These are phyloP conservation scores for rat (Rattus norvegicus) DNA, from an alignment of 2,113 vertebrate genomes.

Conservation along the genomic window DNA sequence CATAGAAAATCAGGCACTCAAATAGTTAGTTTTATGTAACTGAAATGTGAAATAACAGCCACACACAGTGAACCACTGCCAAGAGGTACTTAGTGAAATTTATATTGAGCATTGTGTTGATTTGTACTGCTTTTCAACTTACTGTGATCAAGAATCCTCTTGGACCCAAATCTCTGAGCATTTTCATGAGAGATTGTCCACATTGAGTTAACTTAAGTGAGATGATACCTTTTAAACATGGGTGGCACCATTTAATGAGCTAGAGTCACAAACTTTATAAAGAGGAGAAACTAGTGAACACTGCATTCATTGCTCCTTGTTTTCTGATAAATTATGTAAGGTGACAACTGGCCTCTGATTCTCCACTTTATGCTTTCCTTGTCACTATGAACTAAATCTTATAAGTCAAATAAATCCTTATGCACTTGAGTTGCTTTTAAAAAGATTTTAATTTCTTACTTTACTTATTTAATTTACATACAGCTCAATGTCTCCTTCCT, in stretches of 20 bases:
- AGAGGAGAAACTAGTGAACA: background rate
- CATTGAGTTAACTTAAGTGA: background rate
- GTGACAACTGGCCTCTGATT: background rate
- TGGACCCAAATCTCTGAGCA: background rate
- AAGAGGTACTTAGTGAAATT: background rate
- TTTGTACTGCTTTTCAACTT: background rate
- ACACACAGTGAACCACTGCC: no score
- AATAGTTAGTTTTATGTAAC: background rate
- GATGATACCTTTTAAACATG: background rate
- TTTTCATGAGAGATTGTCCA: background rate
- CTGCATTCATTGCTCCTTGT: background rate
- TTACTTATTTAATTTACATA: no score
- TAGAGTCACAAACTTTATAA: background rate
- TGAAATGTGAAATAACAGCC: background rate
- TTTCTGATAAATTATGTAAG: background rate
- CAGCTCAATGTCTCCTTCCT: no score
- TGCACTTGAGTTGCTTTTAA: background rate
- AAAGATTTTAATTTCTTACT: no score
- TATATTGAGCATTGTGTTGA: no score
- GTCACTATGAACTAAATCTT: background rate
- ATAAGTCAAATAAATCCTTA: background rate
- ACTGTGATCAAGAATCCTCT: background rate
- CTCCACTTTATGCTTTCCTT: background rate
- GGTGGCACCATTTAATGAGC: background rate
- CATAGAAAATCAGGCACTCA: background rate